Conservation (phyloP, 23 tunicate species). For the Phallusia fumigata region DNA sequence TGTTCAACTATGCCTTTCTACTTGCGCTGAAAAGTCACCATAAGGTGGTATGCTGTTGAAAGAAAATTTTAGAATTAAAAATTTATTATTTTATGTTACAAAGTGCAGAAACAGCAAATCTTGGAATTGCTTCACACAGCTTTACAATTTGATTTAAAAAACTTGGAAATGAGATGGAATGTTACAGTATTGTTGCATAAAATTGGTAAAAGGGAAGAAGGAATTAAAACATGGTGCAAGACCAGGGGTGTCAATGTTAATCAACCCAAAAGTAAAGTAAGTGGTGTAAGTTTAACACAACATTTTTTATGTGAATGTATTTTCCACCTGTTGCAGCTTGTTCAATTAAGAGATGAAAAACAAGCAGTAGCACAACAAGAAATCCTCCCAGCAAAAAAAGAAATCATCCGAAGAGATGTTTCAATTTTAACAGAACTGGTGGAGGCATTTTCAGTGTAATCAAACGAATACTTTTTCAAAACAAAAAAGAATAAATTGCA, state of each 20-base stretch:
- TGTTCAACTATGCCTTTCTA: constrained; percentile 1
- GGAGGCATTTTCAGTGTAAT: background rate
- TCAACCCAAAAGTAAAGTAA: background rate
- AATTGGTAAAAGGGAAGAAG: constrained; percentile 36
- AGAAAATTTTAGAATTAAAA: too few relatives aligned
- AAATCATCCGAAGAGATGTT: background rate
- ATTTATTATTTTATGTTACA: too few relatives aligned
- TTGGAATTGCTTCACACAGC: constrained; percentile 22
- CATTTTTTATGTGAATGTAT: background rate
- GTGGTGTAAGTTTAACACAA: background rate
- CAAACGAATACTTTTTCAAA: background rate
- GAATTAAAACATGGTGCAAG: constrained; percentile 61
- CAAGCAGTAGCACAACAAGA: background rate
- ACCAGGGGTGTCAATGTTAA: constrained; percentile 48
- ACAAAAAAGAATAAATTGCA: background rate
- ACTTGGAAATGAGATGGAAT: constrained; percentile 46
- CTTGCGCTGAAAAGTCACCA: background rate
- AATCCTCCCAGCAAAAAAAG: background rate
- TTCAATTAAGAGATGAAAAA: background rate
- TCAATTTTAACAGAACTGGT: constrained; percentile 3
- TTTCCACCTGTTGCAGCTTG: background rate
- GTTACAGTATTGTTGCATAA: constrained; percentile 38
- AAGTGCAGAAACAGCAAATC: background rate
- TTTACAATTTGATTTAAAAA: constrained; percentile 23
- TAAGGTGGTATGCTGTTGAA: background rate